Conservation (phyloP, 2,797 vertebrate genomes). For the Orientallactaga sibirica region DNA sequence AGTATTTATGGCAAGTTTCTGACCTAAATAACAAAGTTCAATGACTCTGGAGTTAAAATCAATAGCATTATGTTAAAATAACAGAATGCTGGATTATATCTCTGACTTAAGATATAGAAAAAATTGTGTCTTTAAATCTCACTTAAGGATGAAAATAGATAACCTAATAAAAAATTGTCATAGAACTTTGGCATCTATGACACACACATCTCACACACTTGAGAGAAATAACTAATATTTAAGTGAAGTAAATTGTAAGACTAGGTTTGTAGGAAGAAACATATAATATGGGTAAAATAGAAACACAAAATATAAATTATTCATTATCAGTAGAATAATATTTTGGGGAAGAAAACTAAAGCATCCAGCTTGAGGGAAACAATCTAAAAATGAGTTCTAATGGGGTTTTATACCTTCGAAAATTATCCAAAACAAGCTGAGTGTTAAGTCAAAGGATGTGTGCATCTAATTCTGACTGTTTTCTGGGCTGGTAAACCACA, state of each 20-base stretch:
- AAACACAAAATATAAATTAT: slow-evolving; percentile 29
- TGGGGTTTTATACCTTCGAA: slow-evolving; percentile 35
- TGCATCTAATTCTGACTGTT: background rate
- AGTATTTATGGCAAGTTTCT: slow-evolving; percentile 37
- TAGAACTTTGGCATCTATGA: background rate
- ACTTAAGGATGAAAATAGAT: slow-evolving; percentile 12
- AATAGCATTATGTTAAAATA: slow-evolving; percentile 56
- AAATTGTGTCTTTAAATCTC: background rate
- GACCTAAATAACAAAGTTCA: background rate
- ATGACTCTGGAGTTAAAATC: slow-evolving; percentile 34
- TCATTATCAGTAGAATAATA: slow-evolving; percentile 30
- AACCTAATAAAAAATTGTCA: background rate
- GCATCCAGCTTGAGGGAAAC: background rate
- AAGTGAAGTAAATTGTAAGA: slow-evolving; percentile 46
- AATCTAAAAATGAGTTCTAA: slow-evolving; percentile 16
- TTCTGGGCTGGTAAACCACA: background rate
- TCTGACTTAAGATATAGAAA: slow-evolving; percentile 18
- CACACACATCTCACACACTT: background rate
- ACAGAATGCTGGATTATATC: slow-evolving; percentile 33
- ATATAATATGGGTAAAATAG: background rate
- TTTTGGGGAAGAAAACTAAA: slow-evolving; percentile 33
- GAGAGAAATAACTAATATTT: background rate
- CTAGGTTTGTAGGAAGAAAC: background rate
- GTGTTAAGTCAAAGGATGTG: slow-evolving; percentile 11
- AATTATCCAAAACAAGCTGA: slow-evolving; percentile 14